Evolutionary conservation across 2,888 invertebrate genomes (phyloP), one percentile per base, ranked within the genome.

Genomic region (Drosophila mimica): DNA sequence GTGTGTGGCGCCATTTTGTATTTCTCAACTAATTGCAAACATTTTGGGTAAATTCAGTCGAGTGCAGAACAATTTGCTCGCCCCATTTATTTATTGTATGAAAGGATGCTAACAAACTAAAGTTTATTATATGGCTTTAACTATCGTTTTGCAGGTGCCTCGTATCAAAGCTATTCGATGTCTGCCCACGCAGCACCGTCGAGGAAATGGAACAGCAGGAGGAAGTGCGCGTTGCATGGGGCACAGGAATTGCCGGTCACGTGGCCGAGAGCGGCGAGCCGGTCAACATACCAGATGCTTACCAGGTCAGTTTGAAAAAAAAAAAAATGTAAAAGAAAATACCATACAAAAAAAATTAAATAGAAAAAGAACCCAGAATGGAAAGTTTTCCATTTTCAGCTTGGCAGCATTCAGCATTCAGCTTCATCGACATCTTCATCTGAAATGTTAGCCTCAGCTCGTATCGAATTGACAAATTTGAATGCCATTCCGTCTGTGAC

Each of bases 231-330:
- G 97, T 99, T 92, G 97, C 98, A 30, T 98, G 98, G 97, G 98
- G 98, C 62, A 97, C 96, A 62, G 99, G 99, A 66, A 98, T 99
- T 91, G 98, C 98, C 43, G 99, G 98, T 17, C 97, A 97, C 93
- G 98, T 98, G 52, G 99, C 98, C 25, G 96, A 97, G 92, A 97
- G 97, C 91, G 98, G 98, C 63, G 97, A 97, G 91, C 96, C 97
- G 15, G 97, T 98, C 91, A 99, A 98, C 94, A 98, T 99, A 93
- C 97, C 98, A 69, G 98, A 99, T 93, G 98, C 98, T 63, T 99
- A 99, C 94, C 96, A 98, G 96, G 97, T 96, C 84, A 82, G 81
- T 91, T 38, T 38, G 8, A 2, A 17, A 15, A 15, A 17, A 33
- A 43, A 6, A 51, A 48, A 36, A 6, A 11, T 30, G 20, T 2